Percentiles rank a stretch among this genome's conserved stretches.
Evolutionary conservation across 1,140 invertebrate genomes (phyloP).

Genomic region (Drosophila lini): DNA sequence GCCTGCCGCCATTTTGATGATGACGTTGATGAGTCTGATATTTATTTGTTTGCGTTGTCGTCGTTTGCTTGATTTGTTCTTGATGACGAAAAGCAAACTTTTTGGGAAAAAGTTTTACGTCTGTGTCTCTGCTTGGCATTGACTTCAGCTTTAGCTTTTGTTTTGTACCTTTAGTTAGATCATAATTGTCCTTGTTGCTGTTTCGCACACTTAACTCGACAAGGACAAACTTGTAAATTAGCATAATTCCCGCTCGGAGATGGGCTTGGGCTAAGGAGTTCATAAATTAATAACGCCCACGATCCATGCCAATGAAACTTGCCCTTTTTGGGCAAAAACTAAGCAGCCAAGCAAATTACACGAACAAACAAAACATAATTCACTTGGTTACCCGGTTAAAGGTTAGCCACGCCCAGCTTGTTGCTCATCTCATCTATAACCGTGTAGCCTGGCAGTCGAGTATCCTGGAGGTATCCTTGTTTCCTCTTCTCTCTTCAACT

Average conservation of each 20-base stretch:
- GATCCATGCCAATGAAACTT: conserved; percentile 5
- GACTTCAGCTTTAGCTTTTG: conserved; percentile 10
- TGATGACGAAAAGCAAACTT: conserved; percentile 69
- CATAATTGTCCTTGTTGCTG: conserved; percentile 51
- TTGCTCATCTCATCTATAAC: neutral
- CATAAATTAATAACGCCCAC: conserved; percentile 69
- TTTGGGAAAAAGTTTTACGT: conserved; percentile 31
- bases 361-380: conserved; percentile 64
- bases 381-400: conserved; percentile 48
- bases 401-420: conserved; percentile 13
- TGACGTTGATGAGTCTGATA: conserved; percentile 79
- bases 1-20: conserved; percentile 58
- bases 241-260: conserved; percentile 25
- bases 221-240: conserved; percentile 53
- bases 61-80: conserved; percentile 64
- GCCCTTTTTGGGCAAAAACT: conserved; percentile 52
- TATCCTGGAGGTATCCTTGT: neutral
- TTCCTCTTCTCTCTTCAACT: conserved; percentile 17
- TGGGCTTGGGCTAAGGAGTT: conserved; percentile 8
- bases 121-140: conserved; percentile 17
- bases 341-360: conserved; percentile 57
- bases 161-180: conserved; percentile 57
- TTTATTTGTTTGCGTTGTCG: conserved; percentile 67
- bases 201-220: conserved; percentile 25
- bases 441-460: neutral